Base-by-base conservation (phyloP, 2,888 invertebrate genomes). In the Drosophila recens region DNA sequence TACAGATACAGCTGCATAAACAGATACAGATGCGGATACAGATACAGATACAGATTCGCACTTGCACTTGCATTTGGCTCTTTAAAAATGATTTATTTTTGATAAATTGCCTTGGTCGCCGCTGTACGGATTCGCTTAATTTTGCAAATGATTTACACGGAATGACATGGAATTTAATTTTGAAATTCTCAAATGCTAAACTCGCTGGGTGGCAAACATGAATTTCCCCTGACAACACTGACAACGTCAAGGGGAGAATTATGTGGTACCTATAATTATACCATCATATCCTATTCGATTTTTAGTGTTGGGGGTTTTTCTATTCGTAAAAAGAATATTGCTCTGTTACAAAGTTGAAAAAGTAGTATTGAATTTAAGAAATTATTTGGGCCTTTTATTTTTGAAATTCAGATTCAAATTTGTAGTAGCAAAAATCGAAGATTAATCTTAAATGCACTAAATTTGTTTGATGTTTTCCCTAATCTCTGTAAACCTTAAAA, bases 31-130 rank as follows among this genome's bases (percentile, higher is more conserved):
- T 53, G 30, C 45, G 34, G 27, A 15, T 40, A 20, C 54, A 49
- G 66, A 40, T 56, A 33, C 59, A 57, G 13, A 67, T 51, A 33
- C 58, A 48, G 38, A 75, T 53, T 59, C 59, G 33, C 65, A 58
- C 64, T 64, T 59, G 76, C 67, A 74, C 64, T 73, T 67, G 79
- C 72, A 79, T 17, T 61, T 34, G 83, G 81, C 88, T 87, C 87
- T 85, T 90, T 57, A 84, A 87, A 90, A 90, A 91, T 91, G 91
- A 91, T 91, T 91, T 91, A 91, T 90, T 90, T 91, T 91, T 91
- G 91, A 91, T 91, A 91, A 91, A 91, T 91, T 87, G 81, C 83
- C 73, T 75, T 57, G 69, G 81, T 72, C 72, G 68, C 64, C 54
- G 83, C 67, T 53, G 52, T 67, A 56, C 65, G 72, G 68, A 63